These are phyloP conservation scores for Gallinago jamesoni DNA, from an alignment of 2,113 vertebrate genomes.

Conservation along the genomic window DNA sequence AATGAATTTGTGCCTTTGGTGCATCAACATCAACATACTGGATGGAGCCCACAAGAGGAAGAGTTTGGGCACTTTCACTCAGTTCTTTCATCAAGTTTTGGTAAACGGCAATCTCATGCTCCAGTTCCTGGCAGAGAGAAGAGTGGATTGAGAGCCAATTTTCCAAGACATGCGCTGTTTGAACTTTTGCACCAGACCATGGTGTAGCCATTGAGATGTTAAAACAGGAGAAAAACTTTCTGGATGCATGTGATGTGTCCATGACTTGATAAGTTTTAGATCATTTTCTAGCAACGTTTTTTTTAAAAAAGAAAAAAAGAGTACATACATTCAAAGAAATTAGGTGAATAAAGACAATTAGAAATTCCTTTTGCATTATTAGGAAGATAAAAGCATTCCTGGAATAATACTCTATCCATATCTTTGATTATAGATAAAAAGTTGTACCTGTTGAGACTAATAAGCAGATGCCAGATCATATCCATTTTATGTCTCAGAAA, in stretches of 20 bases:
- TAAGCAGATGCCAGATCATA: background rate
- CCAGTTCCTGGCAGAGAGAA: conserved; percentile 57
- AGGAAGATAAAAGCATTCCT: background rate
- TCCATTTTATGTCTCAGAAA: background rate
- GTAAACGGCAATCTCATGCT: conserved; percentile 67
- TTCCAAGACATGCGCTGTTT: background rate
- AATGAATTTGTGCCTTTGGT: conserved; percentile 69
- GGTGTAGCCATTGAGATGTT: background rate
- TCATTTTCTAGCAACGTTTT: background rate
- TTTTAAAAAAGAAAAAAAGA: rapidly evolving
- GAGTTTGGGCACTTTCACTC: conserved; percentile 9
- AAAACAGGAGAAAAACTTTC: background rate
- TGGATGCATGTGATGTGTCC: background rate
- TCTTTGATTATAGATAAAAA: background rate
- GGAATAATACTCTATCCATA: background rate
- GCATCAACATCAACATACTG: conserved; percentile 67
- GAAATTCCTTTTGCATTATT: background rate
- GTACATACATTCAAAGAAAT: background rate
- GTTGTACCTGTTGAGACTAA: background rate
- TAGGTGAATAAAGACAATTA: background rate
- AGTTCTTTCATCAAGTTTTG: conserved; percentile 59
- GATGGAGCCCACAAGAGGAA: conserved; percentile 1
- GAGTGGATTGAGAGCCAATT: background rate
- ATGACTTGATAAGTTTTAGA: background rate
- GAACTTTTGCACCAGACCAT: background rate